Evolutionary conservation across 2,888 invertebrate species (phyloP).

Genomic region (Trachelus troglodyta): DNA sequence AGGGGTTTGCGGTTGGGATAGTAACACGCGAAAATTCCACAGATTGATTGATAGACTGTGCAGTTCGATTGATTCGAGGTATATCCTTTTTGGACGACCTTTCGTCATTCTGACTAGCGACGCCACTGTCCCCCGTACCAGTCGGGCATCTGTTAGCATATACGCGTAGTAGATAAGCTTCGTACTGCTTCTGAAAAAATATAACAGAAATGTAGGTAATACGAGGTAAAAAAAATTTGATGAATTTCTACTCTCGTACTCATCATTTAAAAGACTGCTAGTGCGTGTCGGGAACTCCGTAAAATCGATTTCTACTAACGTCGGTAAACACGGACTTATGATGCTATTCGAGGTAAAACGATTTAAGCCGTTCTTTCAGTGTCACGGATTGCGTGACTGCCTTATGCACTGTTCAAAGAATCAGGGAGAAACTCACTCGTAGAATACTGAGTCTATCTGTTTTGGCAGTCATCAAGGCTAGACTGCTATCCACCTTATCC

Average conservation of each 20-base stretch:
- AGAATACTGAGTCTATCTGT: conserved; percentile 71
- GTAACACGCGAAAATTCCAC: neutral
- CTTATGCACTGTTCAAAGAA: neutral
- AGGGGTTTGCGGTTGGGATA: neutral
- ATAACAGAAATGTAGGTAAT: neutral
- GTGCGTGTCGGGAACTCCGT: neutral
- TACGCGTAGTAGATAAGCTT: conserved; percentile 43
- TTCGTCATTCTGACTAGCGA: conserved; percentile 47
- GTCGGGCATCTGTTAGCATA: conserved; percentile 36
- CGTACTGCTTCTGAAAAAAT: conserved; percentile 56
- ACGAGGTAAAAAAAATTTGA: neutral
- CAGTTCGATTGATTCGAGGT: neutral
- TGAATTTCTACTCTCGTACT: neutral
- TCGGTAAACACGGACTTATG: neutral
- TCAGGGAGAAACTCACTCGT: conserved; percentile 60
- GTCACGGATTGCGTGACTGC: conserved; percentile 2
- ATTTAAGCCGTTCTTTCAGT: neutral
- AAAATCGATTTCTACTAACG: neutral
- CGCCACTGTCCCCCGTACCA: conserved; percentile 50
- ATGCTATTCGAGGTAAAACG: neutral
- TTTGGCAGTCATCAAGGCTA: conserved; percentile 70
- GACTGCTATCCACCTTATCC: conserved; percentile 71
- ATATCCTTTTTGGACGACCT: conserved; percentile 17
- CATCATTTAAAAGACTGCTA: neutral
- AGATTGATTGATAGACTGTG: neutral